These are phyloP conservation scores for Melieria crassipennis DNA, from an alignment of 2,888 invertebrate genomes.

Conservation along the genomic window DNA sequence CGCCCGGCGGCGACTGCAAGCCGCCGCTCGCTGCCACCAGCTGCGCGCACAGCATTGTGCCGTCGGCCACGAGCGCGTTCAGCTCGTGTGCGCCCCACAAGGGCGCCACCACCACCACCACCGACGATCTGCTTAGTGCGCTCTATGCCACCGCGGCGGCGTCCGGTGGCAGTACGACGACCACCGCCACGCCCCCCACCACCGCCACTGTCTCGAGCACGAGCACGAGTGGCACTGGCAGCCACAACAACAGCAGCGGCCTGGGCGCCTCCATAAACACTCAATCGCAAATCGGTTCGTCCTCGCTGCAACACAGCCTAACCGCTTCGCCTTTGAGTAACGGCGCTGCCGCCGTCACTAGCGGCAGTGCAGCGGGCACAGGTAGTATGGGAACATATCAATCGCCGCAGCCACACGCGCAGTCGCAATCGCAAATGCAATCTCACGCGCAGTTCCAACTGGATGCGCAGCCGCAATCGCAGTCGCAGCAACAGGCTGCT, in stretches of 20 bases:
- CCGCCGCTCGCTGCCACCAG: slow-evolving; percentile 30
- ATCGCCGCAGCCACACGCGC: slow-evolving; percentile 42
- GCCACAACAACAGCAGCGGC: slow-evolving; percentile 55
- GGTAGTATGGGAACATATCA: slow-evolving; percentile 52
- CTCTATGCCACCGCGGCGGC: slow-evolving; percentile 49
- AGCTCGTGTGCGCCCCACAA: slow-evolving; percentile 53
- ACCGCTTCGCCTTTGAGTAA: slow-evolving; percentile 61
- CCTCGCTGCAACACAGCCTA: slow-evolving; percentile 52
- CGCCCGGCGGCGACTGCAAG: slow-evolving; percentile 28
- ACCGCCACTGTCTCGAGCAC: slow-evolving; percentile 35
- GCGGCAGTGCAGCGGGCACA: slow-evolving; percentile 34
- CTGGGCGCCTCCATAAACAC: slow-evolving; percentile 57
- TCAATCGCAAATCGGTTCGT: slow-evolving; percentile 57
- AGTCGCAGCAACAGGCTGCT: slow-evolving; percentile 54
- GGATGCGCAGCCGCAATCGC: slow-evolving; percentile 44
- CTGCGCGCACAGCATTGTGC: slow-evolving; percentile 49
- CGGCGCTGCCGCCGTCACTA: slow-evolving; percentile 34
- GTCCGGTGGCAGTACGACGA: slow-evolving; percentile 9
- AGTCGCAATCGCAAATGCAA: slow-evolving; percentile 49
- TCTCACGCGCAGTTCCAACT: slow-evolving; percentile 45
- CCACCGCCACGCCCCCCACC: slow-evolving; percentile 39
- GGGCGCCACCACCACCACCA: slow-evolving; percentile 37
- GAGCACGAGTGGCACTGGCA: slow-evolving; percentile 37
- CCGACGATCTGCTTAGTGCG: slow-evolving; percentile 54
- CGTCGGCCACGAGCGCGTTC: slow-evolving; percentile 61